Conservation (phyloP, 37 sponge, comb jelly and placozoan species). For the Chondrilla cf. caribensis region DNA sequence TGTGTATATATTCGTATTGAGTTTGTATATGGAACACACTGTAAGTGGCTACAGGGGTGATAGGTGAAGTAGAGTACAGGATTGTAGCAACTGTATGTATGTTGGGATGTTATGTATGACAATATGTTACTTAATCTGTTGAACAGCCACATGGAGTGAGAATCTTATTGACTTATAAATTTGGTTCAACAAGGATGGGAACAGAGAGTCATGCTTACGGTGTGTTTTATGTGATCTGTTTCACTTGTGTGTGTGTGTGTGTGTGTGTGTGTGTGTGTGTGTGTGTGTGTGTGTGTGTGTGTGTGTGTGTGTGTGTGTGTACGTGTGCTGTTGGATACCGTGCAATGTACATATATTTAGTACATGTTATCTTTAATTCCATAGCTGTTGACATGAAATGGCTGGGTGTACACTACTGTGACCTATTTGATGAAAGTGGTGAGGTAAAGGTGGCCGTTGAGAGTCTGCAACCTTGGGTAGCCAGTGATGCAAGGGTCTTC, state of each 20-base stretch:
- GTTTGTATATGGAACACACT: no score
- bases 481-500: slow-evolving; percentile 51
- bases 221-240: not conserved
- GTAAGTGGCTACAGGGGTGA: no score
- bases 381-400: slow-evolving; percentile 73
- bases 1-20: no score
- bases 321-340: no score
- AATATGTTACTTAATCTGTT: no score
- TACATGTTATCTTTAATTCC: not conserved
- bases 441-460: slow-evolving; percentile 20
- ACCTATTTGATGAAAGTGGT: slow-evolving; percentile 44
- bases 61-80: no score
- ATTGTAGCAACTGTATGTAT: no score
- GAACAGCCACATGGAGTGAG: slow-evolving; percentile 89
- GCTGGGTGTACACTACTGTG: slow-evolving; percentile 80
- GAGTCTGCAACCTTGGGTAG: slow-evolving; percentile 68
- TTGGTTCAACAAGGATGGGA: slow-evolving; percentile 89
- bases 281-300: slow-evolving; percentile 1
- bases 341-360: not conserved
- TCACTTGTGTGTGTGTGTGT: not conserved
- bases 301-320: not conserved
- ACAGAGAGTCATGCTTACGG: slow-evolving; percentile 65
- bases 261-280: not conserved
- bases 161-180: slow-evolving; percentile 90
- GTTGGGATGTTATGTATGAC: no score